Evolutionary conservation across 2,113 vertebrate species (phyloP), one percentile per base, ranked within the genome.

Genomic region (Syngnathus floridae): DNA sequence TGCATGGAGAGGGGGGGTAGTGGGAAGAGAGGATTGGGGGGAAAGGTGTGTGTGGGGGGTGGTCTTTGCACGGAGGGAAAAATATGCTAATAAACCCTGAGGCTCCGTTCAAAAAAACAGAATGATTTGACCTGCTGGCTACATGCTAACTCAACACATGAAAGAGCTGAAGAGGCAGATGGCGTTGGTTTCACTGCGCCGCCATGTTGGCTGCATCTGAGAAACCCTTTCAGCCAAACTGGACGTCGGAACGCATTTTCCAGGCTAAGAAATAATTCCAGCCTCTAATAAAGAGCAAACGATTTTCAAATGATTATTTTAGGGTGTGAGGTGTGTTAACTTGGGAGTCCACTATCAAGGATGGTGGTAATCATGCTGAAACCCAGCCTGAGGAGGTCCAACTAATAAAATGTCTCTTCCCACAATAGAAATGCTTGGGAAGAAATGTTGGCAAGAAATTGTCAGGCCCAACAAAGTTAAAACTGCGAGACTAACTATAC

Each of bases 11-110:
- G 36, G 61, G 59, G 62, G 31, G 31, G 35, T 31, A 31, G 58
- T 21, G 2, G 10, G 16, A 36, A n/a, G 61, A 46, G 63, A 38
- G 66, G 65, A 52, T 62, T 69, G 40, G 60, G 58, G 61, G 61
- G 55, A 5, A 31, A 70, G 52, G 69, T 22, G 55, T 35, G 48
- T 36, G 40, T 41, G 62, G 67, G 69, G 67, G 72, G 74, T 79
- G 82, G 80, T 83, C 81, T 87, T 78, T 84, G 79, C 52, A 62
- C 75, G 63, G 72, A 10, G 80, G 68, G 76, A 67, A 79, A 82
- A 86, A 82, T 84, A 88, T 88, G 87, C 82, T 83, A 87, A 88
- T 88, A 67, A 68, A 76, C 73, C 54, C 75, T 60, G 76, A 84
- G 73, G 79, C 81, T 82, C 77, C 58, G 77, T 60, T 81, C 64